These are phyloP conservation scores for Lasioglossum figueresi DNA, from an alignment of 2,888 invertebrate species.

Conservation along the genomic window DNA sequence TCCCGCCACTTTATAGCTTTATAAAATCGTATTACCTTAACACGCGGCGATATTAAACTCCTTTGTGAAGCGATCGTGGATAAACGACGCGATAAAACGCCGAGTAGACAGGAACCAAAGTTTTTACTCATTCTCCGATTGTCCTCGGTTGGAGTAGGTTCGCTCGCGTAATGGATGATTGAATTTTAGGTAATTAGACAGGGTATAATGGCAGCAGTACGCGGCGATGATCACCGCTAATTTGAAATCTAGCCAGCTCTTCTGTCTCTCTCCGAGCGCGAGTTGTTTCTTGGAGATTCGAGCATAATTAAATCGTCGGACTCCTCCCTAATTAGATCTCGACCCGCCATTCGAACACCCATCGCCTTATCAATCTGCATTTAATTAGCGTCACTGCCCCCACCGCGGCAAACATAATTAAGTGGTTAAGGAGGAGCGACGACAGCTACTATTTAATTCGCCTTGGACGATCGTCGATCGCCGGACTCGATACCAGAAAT, in stretches of 20 bases:
- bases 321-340: constrained; percentile 50
- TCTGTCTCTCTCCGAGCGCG: not conserved
- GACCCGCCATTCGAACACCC: constrained; percentile 42
- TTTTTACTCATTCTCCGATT: not conserved
- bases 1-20: not conserved
- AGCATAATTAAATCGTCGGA: constrained; percentile 39
- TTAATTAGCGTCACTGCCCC: constrained; percentile 45
- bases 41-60: constrained; percentile 16
- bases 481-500: not conserved
- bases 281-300: constrained; percentile 28
- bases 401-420: constrained; percentile 41
- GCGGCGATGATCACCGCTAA: constrained; percentile 11
- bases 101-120: not conserved
- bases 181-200: constrained; percentile 1
- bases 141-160: too few species aligned
- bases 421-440: constrained; percentile 2
- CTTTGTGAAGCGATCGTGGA: not conserved
- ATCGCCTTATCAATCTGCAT: constrained; percentile 54
- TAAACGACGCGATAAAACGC: constrained; percentile 5
- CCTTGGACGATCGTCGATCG: not conserved
- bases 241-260: not conserved
- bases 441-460: constrained; percentile 30
- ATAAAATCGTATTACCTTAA: not conserved
- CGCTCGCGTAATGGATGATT: not conserved
- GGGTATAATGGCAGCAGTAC: not conserved